Conservation (phyloP, 2,113 vertebrate genomes). For the Hippocampus barbouri region DNA sequence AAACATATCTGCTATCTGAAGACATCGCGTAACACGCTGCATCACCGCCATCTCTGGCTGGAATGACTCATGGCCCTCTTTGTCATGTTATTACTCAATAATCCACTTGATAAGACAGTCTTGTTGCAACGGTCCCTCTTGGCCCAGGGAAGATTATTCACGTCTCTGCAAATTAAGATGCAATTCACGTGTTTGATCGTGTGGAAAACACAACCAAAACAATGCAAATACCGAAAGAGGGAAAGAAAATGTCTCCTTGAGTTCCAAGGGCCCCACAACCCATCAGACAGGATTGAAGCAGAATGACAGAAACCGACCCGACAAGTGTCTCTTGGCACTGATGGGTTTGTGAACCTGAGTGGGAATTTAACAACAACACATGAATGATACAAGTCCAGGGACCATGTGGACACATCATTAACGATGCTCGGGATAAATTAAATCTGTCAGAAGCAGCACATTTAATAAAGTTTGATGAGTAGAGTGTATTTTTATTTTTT, state of each 20-base stretch:
- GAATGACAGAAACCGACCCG: constrained; percentile 41
- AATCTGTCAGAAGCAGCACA: background rate
- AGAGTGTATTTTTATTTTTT: too few relatives aligned
- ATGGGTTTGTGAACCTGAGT: constrained; percentile 7
- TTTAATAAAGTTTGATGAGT: background rate
- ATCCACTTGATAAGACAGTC: constrained; percentile 48
- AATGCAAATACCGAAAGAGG: background rate
- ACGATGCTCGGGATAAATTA: background rate
- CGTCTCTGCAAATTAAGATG: background rate
- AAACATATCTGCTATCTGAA: background rate
- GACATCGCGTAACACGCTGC: background rate
- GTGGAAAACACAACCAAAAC: background rate
- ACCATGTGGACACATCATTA: background rate
- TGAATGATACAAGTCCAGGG: background rate
- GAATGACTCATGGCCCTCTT: constrained; percentile 26
- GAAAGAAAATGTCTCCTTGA: background rate
- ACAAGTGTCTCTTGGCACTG: constrained; percentile 20
- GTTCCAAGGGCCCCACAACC: constrained; percentile 34
- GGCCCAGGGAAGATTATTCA: background rate
- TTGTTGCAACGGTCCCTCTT: background rate
- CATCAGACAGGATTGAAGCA: constrained; percentile 56
- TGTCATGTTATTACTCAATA: constrained; percentile 53
- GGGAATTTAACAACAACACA: background rate
- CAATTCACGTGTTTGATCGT: background rate
- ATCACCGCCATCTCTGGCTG: constrained; percentile 38